A percentile compares a stretch with the other conserved stretches of the same genome.
Evolutionary conservation across 1,140 invertebrate species (phyloP).

Genomic region (Aricia agestis): DNA sequence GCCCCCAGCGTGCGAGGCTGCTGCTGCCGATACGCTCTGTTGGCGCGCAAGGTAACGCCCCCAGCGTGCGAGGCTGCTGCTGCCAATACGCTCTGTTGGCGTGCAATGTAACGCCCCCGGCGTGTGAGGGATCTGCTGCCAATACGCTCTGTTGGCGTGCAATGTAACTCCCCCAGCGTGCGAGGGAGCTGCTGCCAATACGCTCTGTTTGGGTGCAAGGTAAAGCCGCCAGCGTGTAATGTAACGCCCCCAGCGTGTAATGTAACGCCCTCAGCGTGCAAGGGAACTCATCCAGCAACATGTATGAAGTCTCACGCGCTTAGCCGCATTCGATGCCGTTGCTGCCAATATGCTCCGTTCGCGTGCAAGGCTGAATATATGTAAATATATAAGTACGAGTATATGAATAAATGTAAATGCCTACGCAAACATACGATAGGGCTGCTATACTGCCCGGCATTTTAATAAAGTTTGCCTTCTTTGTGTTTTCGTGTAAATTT

Average conservation of each 20-base stretch:
- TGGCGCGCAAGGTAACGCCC: too few species aligned
- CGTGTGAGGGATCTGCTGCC: conserved; percentile 82
- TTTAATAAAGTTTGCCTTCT: too few species aligned
- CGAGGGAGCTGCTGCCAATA: conserved; percentile 85
- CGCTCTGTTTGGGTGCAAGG: conserved; percentile 55
- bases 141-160: conserved; percentile 96
- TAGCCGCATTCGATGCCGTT: too few species aligned
- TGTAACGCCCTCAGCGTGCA: conserved; percentile 72
- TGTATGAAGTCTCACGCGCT: too few species aligned
- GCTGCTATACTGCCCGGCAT: too few species aligned
- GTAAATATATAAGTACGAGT: too few species aligned
- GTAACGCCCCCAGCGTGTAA: conserved; percentile 86
- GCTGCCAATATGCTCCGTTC: conserved; percentile 95
- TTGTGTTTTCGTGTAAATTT: too few species aligned
- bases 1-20: conserved; percentile 18
- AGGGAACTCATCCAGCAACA: too few species aligned
- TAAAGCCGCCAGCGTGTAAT: conserved; percentile 74
- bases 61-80: conserved; percentile 85
- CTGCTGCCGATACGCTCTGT: conserved; percentile 87
- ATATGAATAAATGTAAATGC: too few species aligned
- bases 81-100: conserved; percentile 97
- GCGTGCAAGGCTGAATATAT: too few species aligned
- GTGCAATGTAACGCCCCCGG: conserved; percentile 87
- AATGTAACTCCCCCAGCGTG: conserved; percentile 78
- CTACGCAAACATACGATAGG: too few species aligned